A percentile compares a stretch with the other conserved stretches of the same genome.
Conservation (phyloP, 2,888 invertebrate genomes). For the Dorcus hopei region DNA sequence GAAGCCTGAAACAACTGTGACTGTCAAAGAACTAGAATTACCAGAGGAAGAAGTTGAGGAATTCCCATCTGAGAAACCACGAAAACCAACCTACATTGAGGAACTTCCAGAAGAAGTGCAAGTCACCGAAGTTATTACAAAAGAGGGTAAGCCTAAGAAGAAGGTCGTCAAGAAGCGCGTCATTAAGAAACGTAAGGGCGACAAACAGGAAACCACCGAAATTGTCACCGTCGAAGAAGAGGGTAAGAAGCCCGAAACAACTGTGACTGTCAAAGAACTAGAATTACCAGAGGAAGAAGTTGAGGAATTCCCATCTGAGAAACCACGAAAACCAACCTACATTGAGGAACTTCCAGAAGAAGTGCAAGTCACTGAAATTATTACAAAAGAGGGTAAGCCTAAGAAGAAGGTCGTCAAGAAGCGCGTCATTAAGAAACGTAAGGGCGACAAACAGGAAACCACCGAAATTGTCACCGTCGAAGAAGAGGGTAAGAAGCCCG, state of each 20-base stretch:
- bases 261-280: conserved; percentile 32
- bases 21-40: conserved; percentile 31
- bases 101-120: conserved; percentile 41
- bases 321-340: conserved; percentile 15
- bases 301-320: conserved; percentile 14
- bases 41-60: conserved; percentile 20
- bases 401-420: conserved; percentile 42
- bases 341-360: conserved; percentile 38
- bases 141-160: conserved; percentile 32
- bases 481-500: conserved; percentile 47
- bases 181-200: conserved; percentile 43
- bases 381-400: conserved; percentile 44
- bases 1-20: conserved; percentile 28
- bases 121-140: conserved; percentile 37
- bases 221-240: conserved; percentile 38
- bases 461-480: conserved; percentile 47
- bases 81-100: conserved; percentile 5
- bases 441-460: conserved; percentile 48
- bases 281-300: conserved; percentile 32
- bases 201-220: conserved; percentile 41
- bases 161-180: conserved; percentile 42
- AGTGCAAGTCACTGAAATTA: conserved; percentile 35
- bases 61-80: conserved; percentile 19
- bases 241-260: conserved; percentile 34
- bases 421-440: conserved; percentile 42